These are phyloP conservation scores for Alcedo atthis DNA, from an alignment of 2,797 vertebrate genomes.

Conservation along the genomic window DNA sequence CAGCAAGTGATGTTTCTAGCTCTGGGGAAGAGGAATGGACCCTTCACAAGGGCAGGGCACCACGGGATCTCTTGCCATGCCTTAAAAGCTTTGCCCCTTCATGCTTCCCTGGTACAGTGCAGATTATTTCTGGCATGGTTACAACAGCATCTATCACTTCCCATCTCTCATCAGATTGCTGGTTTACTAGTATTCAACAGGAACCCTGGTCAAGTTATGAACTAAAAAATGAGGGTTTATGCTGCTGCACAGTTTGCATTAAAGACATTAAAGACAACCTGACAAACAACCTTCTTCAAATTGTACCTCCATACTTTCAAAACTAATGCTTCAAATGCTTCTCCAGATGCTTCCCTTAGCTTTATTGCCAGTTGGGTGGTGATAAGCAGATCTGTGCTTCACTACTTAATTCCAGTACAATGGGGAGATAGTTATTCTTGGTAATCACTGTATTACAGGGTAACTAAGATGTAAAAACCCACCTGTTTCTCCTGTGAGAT, in stretches of 20 bases:
- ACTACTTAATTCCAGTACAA: background rate
- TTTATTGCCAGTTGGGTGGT: background rate
- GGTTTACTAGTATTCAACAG: background rate
- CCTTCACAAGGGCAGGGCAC: background rate
- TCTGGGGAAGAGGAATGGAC: accelerated
- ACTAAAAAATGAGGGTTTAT: background rate
- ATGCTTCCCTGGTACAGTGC: background rate
- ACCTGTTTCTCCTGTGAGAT: background rate
- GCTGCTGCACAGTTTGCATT: background rate
- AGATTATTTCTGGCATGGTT: background rate
- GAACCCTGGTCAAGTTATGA: background rate
- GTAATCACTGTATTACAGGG: background rate
- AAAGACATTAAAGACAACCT: background rate
- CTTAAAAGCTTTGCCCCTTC: background rate
- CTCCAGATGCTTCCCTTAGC: background rate
- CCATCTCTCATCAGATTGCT: background rate
- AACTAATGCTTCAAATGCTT: background rate
- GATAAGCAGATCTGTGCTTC: background rate
- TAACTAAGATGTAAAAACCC: background rate
- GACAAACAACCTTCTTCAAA: background rate
- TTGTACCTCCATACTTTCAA: background rate
- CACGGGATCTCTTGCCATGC: background rate
- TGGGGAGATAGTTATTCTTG: background rate
- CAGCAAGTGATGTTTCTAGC: accelerated
- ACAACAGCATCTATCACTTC: background rate